phyloP scores from a whole-genome alignment of 2,888 invertebrate genomes.

The Dryomyza anilis region DNA sequence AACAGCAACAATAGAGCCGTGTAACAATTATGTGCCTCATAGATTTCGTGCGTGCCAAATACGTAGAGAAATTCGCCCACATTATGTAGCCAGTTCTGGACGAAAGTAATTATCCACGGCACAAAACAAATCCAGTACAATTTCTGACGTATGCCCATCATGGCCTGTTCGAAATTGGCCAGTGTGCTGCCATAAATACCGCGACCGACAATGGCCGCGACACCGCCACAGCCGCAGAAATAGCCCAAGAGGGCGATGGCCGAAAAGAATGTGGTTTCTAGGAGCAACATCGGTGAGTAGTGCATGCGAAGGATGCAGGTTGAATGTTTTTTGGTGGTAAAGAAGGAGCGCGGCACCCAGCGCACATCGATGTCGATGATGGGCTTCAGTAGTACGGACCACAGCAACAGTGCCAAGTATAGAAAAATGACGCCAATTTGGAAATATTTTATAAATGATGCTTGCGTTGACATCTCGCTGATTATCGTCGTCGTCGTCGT shows the following conservation, averaged over 20 bases:
- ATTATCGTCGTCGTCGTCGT: too few species aligned
- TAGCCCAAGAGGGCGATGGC: constrained; percentile 40
- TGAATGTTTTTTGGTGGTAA: constrained; percentile 31
- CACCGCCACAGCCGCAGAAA: constrained; percentile 32
- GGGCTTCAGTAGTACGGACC: constrained; percentile 36
- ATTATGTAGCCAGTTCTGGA: constrained; percentile 39
- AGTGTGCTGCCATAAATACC: constrained; percentile 32
- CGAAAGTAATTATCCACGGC: constrained; percentile 45
- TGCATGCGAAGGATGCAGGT: constrained; percentile 36
- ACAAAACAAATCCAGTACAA: constrained; percentile 41
- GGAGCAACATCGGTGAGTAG: constrained; percentile 28
- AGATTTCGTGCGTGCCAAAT: constrained; percentile 31
- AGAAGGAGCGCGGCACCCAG: constrained; percentile 40
- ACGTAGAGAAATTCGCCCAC: constrained; percentile 36
- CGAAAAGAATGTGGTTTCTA: constrained; percentile 39
- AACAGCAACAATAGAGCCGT: constrained; percentile 32
- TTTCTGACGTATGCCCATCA: constrained; percentile 38
- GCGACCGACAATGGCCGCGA: constrained; percentile 25
- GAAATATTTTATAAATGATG: constrained; percentile 17
- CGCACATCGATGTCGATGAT: constrained; percentile 33
- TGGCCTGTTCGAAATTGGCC: constrained; percentile 36
- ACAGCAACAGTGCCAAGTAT: constrained; percentile 35
- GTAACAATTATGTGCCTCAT: constrained; percentile 36
- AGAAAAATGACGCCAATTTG: constrained; percentile 33
- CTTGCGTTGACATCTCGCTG: constrained; percentile 3